Evolutionary conservation across 2,888 invertebrate genomes (phyloP), one percentile per base, ranked within the genome.

Genomic region (Melinopterus prodromus): DNA sequence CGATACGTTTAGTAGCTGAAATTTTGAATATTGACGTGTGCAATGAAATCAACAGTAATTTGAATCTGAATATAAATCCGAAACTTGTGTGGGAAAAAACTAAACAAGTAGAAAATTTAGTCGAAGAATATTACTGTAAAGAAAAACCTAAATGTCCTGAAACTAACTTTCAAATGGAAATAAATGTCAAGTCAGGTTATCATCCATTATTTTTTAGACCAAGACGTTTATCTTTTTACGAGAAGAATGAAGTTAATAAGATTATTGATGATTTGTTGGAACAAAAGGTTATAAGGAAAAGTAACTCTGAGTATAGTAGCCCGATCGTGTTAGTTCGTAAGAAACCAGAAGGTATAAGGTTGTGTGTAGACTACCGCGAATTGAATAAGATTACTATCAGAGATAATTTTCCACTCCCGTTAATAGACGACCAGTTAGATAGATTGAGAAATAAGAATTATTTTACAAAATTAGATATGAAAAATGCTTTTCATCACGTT

Each of bases 321-420:
- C 82, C 82, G 4, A 82, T 83, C n/a, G 82, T 83, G 9, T 75
- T 84, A 36, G 82, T 82, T 14, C 79, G 80, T 53, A 82, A 84
- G 77, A 84, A 83, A 80, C 81, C 77, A 35, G 79, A 77, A 4
- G 78, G 79, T n/a, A 6, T 70, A 2, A 76, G 83, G 69, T 83
- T 83, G 81, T 83, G 82, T 74, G 78, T 83, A 7, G 81, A 83
- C 38, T 84, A 79, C 69, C 1, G 74, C 1, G 69, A 79, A 2
- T 53, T 83, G 2, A 79, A 79, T 26, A 77, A 77, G 72, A 78
- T 80, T 74, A 69, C 77, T 7, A 2, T 77, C 38, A 71, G 77
- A 36, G 80, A 80, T 38, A 77, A 71, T 37, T 80, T 77, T 26
- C 74, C 80, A 16, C 38, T 80, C 16, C 80, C 77, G 6, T n/a